Conservation (phyloP, 2,113 vertebrate genomes). For the Azemiops feae region DNA sequence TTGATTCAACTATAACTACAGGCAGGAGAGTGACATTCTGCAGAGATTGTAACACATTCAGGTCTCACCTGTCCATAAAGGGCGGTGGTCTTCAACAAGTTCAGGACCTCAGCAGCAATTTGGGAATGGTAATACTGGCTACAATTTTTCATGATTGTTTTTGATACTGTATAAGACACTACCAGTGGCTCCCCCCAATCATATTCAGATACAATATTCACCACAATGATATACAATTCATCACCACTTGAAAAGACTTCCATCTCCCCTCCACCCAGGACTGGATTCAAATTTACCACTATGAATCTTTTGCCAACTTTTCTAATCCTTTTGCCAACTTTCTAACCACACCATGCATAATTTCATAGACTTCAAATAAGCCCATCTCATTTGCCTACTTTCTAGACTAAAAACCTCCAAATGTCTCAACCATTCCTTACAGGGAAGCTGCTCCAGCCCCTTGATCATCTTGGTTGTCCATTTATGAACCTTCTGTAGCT, state of each 20-base stretch:
- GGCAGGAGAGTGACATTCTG: not conserved
- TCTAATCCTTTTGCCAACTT: not conserved
- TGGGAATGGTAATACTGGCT: not conserved
- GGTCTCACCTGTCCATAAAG: not conserved
- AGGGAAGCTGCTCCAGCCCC: not conserved
- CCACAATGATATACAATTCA: not conserved
- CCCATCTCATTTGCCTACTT: not conserved
- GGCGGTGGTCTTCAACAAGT: not conserved
- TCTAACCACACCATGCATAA: not conserved
- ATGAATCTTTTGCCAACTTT: not conserved
- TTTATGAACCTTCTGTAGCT: not conserved
- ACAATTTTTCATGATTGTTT: not conserved
- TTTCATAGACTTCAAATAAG: not conserved
- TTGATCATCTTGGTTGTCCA: not conserved
- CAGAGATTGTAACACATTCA: not conserved
- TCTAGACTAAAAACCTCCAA: not conserved
- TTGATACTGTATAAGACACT: not conserved
- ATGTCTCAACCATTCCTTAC: not conserved
- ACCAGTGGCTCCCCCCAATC: not conserved
- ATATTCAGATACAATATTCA: not conserved
- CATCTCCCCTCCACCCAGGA: not conserved
- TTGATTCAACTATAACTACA: not conserved
- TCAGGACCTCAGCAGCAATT: not conserved
- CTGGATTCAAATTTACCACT: not conserved
- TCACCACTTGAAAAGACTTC: not conserved